These are phyloP conservation scores for Tragelaphus scriptus DNA, from an alignment of 2,113 vertebrate species.

Conservation along the genomic window DNA sequence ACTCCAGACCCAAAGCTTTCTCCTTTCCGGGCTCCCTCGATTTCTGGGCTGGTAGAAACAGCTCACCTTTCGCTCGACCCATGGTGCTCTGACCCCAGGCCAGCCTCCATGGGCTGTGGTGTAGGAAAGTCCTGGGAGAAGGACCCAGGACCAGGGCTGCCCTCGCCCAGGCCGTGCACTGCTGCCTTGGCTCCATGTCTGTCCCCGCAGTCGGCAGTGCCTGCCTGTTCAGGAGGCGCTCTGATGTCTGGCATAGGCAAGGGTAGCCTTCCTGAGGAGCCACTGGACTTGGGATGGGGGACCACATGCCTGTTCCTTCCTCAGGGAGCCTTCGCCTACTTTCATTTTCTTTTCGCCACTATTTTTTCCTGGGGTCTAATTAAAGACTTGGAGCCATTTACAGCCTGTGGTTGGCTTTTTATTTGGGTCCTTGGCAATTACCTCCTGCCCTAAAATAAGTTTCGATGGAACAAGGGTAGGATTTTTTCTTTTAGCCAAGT, in stretches of 20 bases:
- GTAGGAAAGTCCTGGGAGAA: neutral
- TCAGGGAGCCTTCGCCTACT: constrained; percentile 66
- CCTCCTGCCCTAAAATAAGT: constrained; percentile 78
- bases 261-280: neutral
- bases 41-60: neutral
- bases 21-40: rapidly evolving
- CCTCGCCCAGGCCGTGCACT: too few relatives aligned
- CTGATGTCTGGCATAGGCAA: neutral
- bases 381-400: constrained; percentile 80
- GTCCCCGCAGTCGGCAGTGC: neutral
- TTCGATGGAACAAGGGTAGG: constrained; percentile 73
- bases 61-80: neutral
- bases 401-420: constrained; percentile 81
- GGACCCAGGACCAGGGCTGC: neutral
- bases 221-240: neutral
- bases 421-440: constrained; percentile 83
- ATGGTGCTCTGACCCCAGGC: rapidly evolving
- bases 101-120: neutral
- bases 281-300: constrained; percentile 18
- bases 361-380: constrained; percentile 77
- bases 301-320: neutral
- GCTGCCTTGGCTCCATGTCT: neutral
- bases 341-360: constrained; percentile 76
- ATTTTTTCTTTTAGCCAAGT: constrained; percentile 43
- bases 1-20: neutral